Evolutionary conservation across 2,888 invertebrate genomes (phyloP).

Genomic region (Drosophila nr. perissopoda): DNA sequence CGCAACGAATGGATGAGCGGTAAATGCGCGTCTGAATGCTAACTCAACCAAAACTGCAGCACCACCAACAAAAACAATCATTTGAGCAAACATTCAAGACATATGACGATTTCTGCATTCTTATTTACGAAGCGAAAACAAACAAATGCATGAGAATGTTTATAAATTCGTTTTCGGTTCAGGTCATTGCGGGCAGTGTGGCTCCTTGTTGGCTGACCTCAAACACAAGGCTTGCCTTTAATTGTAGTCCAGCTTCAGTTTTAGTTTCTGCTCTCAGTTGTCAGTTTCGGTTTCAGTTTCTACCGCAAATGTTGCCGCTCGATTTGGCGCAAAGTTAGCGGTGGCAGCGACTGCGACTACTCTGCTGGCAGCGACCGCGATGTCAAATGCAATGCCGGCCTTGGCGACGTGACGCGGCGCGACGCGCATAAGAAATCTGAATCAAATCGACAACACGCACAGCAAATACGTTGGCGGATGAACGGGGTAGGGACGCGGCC

Average conservation of each 20-base stretch:
- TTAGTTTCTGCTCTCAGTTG: not conserved
- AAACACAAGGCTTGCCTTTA: constrained; percentile 35
- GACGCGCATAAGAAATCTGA: constrained; percentile 69
- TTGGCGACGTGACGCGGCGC: constrained; percentile 62
- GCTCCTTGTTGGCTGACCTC: constrained; percentile 18
- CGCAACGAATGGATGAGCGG: not conserved
- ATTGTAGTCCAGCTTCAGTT: constrained; percentile 38
- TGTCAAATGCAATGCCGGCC: constrained; percentile 54
- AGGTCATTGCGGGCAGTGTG: constrained; percentile 9
- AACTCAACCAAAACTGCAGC: constrained; percentile 14
- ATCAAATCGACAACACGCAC: constrained; percentile 72
- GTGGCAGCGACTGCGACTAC: constrained; percentile 1
- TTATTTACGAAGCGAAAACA: constrained; percentile 41
- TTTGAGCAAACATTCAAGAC: constrained; percentile 46
- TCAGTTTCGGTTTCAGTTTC: constrained; percentile 16
- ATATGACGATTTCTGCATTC: constrained; percentile 60
- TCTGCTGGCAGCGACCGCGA: constrained; percentile 23
- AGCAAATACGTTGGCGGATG: constrained; percentile 50
- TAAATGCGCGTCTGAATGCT: constrained; percentile 20
- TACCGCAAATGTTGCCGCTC: constrained; percentile 56
- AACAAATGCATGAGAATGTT: constrained; percentile 11
- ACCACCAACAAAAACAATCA: constrained; percentile 3
- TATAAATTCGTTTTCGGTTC: constrained; percentile 14
- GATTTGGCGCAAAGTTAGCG: constrained; percentile 53
- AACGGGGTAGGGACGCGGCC: constrained; percentile 6